Base-by-base conservation (phyloP, 1,140 invertebrate genomes). In the Drosophila ananassae region DNA sequence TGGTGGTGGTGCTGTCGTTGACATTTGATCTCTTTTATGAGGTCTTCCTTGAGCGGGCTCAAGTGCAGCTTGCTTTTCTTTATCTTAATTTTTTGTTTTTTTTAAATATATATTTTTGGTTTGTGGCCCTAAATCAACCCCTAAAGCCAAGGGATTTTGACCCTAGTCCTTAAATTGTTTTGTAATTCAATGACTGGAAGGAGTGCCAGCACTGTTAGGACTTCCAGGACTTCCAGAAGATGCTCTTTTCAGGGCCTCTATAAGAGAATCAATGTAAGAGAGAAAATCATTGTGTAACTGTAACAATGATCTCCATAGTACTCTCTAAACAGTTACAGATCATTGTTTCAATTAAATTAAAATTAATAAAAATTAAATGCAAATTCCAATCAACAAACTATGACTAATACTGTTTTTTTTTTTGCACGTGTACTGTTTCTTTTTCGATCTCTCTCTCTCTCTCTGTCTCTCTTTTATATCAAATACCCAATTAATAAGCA, bases 401-500 rank as follows among this genome's bases (percentile, higher is more conserved):
- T 57, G 52, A 69, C 51, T 71, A 71, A 68, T 68, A 32, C 1
- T 44, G 22, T 21, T 13, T 44, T 17, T 32, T 68, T 34, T 8
- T 41, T 34, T 67, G 41, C 17, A 24, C 5, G 17, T 58, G 28
- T 34, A 28, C 50, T 69, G 37, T 64, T 22, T 32, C 9, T 44
- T 61, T 25, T 48, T 17, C 32, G 21, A 30, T 37, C 12, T 47
- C 13, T 50, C 34, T 28, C 25, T 28, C 6, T 28, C 25, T 28
- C 17, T 48, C 55, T 75, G 84, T 28, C 6, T 28, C 25, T 28
- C 22, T 48, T 50, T 75, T 84, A 85, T 90, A 91, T 91, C 90
- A 89, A 91, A 91, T 91, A 91, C 85, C 83, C 89, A 91, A 91
- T 91, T 91, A 90, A 91, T 91, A 91, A 91, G 79, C 89, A 91